Evolutionary conservation across 2,888 invertebrate species (phyloP), one percentile per base, ranked within the genome.

Genomic region (Polyommatus icarus): DNA sequence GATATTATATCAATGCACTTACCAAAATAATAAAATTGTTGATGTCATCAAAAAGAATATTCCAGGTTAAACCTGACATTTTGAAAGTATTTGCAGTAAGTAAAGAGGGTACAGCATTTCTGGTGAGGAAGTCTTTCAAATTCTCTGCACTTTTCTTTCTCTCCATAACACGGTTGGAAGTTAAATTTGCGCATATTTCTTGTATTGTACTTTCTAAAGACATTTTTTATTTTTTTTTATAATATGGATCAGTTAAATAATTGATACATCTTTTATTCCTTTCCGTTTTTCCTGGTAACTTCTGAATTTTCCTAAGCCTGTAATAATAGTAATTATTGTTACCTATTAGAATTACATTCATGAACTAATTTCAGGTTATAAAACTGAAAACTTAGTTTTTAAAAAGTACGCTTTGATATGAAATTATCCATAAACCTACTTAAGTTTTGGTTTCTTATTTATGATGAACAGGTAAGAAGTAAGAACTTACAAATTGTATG

Each of bases 1-100:
- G n/a, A n/a, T n/a, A 40, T 40, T 10, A 40, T 40, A 10, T 40
- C 3, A 24, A 8, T 61, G 4, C 12, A 72, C 78, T 77, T 84
- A 92, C 94, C 90, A 92, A 93, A n/a, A 94, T 81, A 75, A 92
- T 85, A 83, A 87, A 91, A 73, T 92, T 91, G 85, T 91, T 87
- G 32, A 93, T 87, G 79, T 90, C 88, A 78, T 89, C 88, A 84
- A 94, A 93, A 24, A 94, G 81, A 82, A 88, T 84, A 85, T 90
- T 91, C 95, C 95, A 95, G 12, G 87, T 87, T 81, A 90, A 89
- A 7, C 91, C 91, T 46, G 82, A 85, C 77, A 87, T 90, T 76
- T 84, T 89, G 24, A 86, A 78, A 15, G 91, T 89, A 82, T 93
- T 92, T 78, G 88, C 87, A 76, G 89, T 87, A 46, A 95, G 84